Conservation (phyloP, 2,113 vertebrate genomes). For the Acanthochromis polyacanthus region DNA sequence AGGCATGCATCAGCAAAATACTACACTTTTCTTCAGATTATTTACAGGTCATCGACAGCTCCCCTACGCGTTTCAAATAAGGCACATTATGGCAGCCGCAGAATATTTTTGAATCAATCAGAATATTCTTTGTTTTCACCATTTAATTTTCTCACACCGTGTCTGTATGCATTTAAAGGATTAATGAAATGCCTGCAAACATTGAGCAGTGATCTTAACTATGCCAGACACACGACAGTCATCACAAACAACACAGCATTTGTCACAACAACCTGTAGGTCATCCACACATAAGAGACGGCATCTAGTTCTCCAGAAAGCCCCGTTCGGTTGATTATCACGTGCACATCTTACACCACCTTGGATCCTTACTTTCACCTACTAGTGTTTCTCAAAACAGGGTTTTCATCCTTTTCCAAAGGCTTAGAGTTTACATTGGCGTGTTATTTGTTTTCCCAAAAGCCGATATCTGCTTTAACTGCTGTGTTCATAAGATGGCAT, state of each 20-base stretch:
- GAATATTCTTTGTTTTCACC: background rate
- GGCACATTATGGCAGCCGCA: background rate
- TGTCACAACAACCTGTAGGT: constrained; percentile 16
- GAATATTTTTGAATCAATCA: background rate
- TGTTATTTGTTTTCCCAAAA: background rate
- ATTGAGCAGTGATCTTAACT: constrained; percentile 22
- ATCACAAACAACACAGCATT: constrained; percentile 19
- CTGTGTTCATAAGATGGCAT: background rate
- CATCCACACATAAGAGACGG: background rate
- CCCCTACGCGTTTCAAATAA: background rate
- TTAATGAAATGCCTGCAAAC: constrained; percentile 1
- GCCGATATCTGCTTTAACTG: constrained; percentile 1
- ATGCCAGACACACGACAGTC: constrained; percentile 25
- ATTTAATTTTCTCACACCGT: background rate
- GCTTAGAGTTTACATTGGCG: background rate
- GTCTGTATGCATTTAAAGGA: background rate
- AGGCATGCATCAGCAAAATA: constrained; percentile 13
- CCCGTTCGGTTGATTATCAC: background rate
- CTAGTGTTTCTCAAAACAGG: background rate
- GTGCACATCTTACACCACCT: background rate
- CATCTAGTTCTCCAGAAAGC: background rate
- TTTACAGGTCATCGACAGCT: background rate
- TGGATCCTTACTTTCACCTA: background rate
- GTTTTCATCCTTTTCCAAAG: background rate
- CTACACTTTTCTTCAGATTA: background rate